Base-by-base conservation (phyloP, 2,113 vertebrate genomes). In the Amphilophus citrinellus region DNA sequence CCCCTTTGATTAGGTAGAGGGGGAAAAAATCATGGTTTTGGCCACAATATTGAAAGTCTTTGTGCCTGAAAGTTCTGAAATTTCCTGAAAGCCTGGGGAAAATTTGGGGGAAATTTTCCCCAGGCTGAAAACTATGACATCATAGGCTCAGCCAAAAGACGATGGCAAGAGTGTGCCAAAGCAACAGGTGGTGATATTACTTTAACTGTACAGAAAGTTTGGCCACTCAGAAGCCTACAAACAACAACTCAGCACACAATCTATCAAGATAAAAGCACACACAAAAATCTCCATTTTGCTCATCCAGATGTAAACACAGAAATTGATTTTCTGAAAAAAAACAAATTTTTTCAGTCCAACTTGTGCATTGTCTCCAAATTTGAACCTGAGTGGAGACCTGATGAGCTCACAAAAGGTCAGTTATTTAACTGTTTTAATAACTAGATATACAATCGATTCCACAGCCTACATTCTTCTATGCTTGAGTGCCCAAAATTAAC, bases 341-440 rank as follows among this genome's bases (percentile, higher is more conserved):
- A 42, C 10, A 63, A 42, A 42, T 6, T 24, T 42, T n/a, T 66
- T 39, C 37, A 10, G 50, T 53, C 44, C 66, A 50, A 10, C 44
- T 71, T 24, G 53, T 4, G 24, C 10, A 20, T 71, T 71, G 53
- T 56, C 27, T 56, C 47, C 18, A 35, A 42, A 56, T 73, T 73
- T 0, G 1, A 71, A 71, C 44, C 44, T 17, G 27, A 56, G 42
- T 0, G 27, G 10, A 73, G 47, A 56, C 27, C 53, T 14, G 4
- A 11, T 56, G 68, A 35, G 47, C 53, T 73, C 68, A 56, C 27
- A 14, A n/a, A 56, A 73, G 68, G 68, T 53, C 44, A 53, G 10
- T n/a, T 53, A 53, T 73, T 73, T 73, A 73, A 32, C 66, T 73
- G 44, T 71, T 71, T 53, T 53, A 53, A 71, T 13, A 71, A 56